Conservation (phyloP, 2,888 invertebrate species). For the Cheilosia soror region DNA sequence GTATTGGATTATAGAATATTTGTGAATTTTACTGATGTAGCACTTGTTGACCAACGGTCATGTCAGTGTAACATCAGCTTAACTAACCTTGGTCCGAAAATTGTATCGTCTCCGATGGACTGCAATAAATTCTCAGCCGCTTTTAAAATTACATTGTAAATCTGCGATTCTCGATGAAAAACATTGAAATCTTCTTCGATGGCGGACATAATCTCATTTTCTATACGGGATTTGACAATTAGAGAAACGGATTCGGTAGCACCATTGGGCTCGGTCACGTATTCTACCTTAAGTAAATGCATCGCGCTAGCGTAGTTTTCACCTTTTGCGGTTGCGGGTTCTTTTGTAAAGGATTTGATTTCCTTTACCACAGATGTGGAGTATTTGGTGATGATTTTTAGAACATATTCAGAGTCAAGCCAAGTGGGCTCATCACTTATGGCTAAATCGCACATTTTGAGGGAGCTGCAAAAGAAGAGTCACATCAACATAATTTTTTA, state of each 20-base stretch:
- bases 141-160: constrained; percentile 77
- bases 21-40: background rate
- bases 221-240: constrained; percentile 78
- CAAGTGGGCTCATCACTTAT: constrained; percentile 69
- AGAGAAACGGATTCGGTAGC: constrained; percentile 66
- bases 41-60: background rate
- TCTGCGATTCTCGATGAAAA: constrained; percentile 77
- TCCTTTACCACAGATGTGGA: constrained; percentile 63
- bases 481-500: too few species aligned
- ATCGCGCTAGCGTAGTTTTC: constrained; percentile 79
- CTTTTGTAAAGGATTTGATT: constrained; percentile 74
- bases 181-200: constrained; percentile 79
- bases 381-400: constrained; percentile 77
- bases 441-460: constrained; percentile 26
- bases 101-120: constrained; percentile 76
- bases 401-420: constrained; percentile 77
- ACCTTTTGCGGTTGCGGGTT: constrained; percentile 78
- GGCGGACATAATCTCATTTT: constrained; percentile 77
- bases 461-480: constrained; percentile 25
- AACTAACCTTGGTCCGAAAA: constrained; percentile 79
- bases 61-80: background rate
- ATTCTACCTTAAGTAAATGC: constrained; percentile 77
- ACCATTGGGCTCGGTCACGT: constrained; percentile 48
- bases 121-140: constrained; percentile 76
- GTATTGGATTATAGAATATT: constrained; percentile 8